phyloP scores from a whole-genome alignment of 2,113 vertebrate genomes.

The Theristicus caerulescens region DNA sequence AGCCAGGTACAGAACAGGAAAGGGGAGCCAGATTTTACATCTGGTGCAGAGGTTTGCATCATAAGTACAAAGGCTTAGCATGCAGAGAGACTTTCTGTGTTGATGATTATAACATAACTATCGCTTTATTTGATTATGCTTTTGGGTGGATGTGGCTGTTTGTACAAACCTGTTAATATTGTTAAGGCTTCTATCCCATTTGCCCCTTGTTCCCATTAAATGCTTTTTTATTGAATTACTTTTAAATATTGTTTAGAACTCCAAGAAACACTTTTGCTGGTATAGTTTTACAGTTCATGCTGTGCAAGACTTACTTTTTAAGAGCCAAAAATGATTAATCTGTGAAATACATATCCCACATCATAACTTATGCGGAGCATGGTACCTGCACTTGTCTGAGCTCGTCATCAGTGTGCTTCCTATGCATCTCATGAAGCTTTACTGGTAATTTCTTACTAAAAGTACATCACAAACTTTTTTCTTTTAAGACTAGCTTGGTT shows the following conservation, averaged over 20 bases:
- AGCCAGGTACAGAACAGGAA: background rate
- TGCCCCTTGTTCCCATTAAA: constrained; percentile 4
- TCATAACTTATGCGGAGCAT: background rate
- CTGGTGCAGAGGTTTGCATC: constrained; percentile 14
- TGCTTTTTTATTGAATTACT: constrained; percentile 30
- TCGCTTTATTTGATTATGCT: constrained; percentile 33
- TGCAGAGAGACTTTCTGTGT: background rate
- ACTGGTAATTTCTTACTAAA: background rate
- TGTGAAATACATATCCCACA: background rate
- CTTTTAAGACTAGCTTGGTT: background rate
- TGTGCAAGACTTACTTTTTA: constrained; percentile 19
- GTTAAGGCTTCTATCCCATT: constrained; percentile 38
- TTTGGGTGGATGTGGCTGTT: constrained; percentile 24
- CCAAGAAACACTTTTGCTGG: constrained; percentile 10
- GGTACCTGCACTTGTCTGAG: background rate
- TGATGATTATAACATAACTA: constrained; percentile 50
- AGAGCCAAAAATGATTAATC: constrained; percentile 17
- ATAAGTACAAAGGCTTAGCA: background rate
- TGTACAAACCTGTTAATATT: constrained; percentile 53
- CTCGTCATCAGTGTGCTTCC: background rate
- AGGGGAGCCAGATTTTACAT: constrained; percentile 40
- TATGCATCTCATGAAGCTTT: background rate
- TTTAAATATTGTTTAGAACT: constrained; percentile 14
- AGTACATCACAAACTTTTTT: background rate
- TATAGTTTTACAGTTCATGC: constrained; percentile 5